These are phyloP conservation scores for Baryphthengus martii DNA, from an alignment of 2,113 vertebrate species.

Conservation along the genomic window DNA sequence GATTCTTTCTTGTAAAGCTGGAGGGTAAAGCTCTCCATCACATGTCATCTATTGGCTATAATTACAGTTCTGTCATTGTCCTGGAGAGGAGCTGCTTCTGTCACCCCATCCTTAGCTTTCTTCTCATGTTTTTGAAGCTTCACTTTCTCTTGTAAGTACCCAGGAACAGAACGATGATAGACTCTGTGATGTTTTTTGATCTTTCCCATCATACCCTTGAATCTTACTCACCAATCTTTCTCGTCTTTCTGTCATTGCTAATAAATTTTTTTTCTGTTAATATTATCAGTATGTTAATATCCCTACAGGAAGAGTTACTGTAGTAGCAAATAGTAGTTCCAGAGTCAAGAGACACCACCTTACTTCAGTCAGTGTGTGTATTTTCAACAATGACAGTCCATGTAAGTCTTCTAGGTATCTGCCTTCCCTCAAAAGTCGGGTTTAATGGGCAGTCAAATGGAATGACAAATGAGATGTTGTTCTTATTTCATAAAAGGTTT, in stretches of 20 bases:
- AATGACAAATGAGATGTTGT: not conserved
- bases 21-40: constrained; percentile 22
- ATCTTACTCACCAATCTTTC: not conserved
- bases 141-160: constrained; percentile 17
- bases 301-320: not conserved
- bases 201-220: constrained; percentile 27
- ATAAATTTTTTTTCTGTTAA: constrained; percentile 13
- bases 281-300: not conserved
- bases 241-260: not conserved
- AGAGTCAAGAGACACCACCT: not conserved
- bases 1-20: not conserved
- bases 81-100: constrained; percentile 6
- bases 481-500: not conserved
- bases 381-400: not conserved
- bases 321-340: not conserved
- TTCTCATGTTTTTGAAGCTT: constrained; percentile 50
- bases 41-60: constrained; percentile 29
- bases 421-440: not conserved
- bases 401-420: not conserved
- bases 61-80: constrained; percentile 49
- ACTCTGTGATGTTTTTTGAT: constrained; percentile 8
- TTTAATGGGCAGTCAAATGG: not conserved
- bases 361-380: not conserved
- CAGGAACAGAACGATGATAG: constrained; percentile 6
- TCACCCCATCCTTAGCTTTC: not conserved